Evolutionary conservation across 2,113 vertebrate species (phyloP), one percentile per base, ranked within the genome.

Genomic region (Elephantulus edwardii): DNA sequence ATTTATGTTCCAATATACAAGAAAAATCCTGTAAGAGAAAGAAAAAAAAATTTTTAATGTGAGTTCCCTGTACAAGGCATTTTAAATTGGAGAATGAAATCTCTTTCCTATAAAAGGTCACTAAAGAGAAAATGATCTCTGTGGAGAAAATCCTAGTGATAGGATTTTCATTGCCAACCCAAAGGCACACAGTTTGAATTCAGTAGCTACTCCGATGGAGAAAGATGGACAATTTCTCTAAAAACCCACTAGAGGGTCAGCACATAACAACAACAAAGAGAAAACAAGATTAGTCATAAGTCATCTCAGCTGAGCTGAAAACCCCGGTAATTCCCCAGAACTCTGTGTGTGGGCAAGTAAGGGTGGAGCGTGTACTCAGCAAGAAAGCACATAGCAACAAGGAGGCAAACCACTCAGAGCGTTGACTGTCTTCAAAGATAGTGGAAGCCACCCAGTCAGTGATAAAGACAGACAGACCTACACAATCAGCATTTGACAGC

Each of bases 251-350:
- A n/a, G n/a, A n/a, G n/a, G n/a, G n/a, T n/a, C n/a, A n/a, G n/a
- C n/a, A n/a, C n/a, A n/a, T n/a, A n/a, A n/a, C n/a, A n/a, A n/a
- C n/a, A n/a, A n/a, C n/a, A n/a, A n/a, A n/a, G n/a, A n/a, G 38
- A 88, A 91, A 84, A 88, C 9, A 90, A 44, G 19, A 88, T 92
- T 77, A 92, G 40, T 95, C 86, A 95, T n/a, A 89, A 88, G 44
- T 77, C 52, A 81, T 28, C 46, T 92, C 35, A 33, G 72, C 42
- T 74, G 72, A 88, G 68, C 80, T 93, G 83, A 78, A 89, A 93
- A 86, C 24, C 68, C 48, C 83, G 93, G 91, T 60, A 86, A 58
- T 92, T 95, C 92, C 94, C 60, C 89, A 96, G 91, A 94, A 93
- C 89, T 86, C 83, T 60, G 26, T 78, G 54, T 72, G 86, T 78